These are phyloP conservation scores for Falco cherrug DNA, from an alignment of 2,797 vertebrate genomes.

Conservation along the genomic window DNA sequence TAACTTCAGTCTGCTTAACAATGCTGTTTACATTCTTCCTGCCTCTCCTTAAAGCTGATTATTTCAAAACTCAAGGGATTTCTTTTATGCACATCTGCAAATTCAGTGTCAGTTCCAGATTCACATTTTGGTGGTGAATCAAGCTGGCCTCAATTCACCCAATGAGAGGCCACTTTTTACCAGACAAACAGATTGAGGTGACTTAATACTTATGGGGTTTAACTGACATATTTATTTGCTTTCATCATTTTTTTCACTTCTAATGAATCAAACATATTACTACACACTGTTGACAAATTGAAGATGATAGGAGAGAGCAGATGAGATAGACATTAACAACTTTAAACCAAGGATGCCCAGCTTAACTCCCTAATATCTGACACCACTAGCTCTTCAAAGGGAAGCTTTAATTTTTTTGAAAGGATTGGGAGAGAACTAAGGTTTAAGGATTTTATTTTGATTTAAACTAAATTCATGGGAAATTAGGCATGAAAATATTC, in stretches of 20 bases:
- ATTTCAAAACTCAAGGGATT: conserved; percentile 70
- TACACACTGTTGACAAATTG: conserved; percentile 31
- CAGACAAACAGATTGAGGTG: conserved; percentile 76
- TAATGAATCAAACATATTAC: conserved; percentile 5
- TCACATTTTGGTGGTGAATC: conserved; percentile 74
- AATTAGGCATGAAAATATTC: not conserved
- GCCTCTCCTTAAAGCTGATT: conserved; percentile 44
- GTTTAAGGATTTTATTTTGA: not conserved
- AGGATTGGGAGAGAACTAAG: not conserved
- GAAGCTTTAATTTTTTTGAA: not conserved
- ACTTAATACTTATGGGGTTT: conserved; percentile 74
- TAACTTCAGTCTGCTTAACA: conserved; percentile 32
- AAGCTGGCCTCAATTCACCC: conserved; percentile 67
- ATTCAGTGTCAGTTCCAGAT: conserved; percentile 74
- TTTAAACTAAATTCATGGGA: not conserved
- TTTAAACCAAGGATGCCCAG: not conserved
- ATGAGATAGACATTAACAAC: conserved; percentile 45
- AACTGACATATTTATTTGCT: conserved; percentile 50
- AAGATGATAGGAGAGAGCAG: conserved; percentile 35
- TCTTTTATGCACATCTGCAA: conserved; percentile 80
- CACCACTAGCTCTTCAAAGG: not conserved
- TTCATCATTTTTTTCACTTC: conserved; percentile 49
- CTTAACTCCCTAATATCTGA: not conserved
- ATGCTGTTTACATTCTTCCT: conserved; percentile 50
- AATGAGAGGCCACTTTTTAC: conserved; percentile 58